Evolutionary conservation across 2,888 invertebrate species (phyloP).

Genomic region (Nephrotoma guestfalica): DNA sequence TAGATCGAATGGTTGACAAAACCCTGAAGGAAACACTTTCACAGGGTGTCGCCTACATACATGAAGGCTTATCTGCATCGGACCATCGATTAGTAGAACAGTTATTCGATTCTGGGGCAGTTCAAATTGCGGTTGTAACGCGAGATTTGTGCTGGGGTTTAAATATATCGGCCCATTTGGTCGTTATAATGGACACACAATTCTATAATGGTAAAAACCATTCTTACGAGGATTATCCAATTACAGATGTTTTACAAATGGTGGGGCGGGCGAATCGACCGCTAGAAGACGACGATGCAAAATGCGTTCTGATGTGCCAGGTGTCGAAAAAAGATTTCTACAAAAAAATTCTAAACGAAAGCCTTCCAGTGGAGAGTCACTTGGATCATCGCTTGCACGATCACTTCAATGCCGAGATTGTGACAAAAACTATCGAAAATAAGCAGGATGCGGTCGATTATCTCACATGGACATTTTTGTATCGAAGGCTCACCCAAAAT

Average conservation of each 20-base stretch:
- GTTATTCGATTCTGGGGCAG: constrained; percentile 83
- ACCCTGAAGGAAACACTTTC: constrained; percentile 80
- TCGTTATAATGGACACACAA: constrained; percentile 94
- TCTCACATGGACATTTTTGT: constrained; percentile 97
- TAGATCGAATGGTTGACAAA: constrained; percentile 78
- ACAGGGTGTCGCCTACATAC: constrained; percentile 94
- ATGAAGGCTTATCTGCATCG: constrained; percentile 75
- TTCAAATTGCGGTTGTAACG: constrained; percentile 85
- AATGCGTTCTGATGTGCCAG: constrained; percentile 94
- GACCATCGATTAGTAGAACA: constrained; percentile 89
- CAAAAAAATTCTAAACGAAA: constrained; percentile 94
- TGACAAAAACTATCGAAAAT: constrained; percentile 98
- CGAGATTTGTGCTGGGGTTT: constrained; percentile 87
- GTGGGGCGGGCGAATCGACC: constrained; percentile 92
- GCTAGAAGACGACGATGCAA: constrained; percentile 77
- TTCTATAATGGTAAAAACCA: constrained; percentile 70
- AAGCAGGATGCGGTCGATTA: constrained; percentile 99
- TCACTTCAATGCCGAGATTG: constrained; percentile 99
- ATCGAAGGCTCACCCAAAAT: constrained; percentile 92
- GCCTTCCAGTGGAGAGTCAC: constrained; percentile 93
- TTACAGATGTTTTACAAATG: constrained; percentile 96
- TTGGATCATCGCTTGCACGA: constrained; percentile 96
- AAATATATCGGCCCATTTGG: constrained; percentile 81
- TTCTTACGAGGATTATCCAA: constrained; percentile 94
- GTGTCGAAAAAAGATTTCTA: constrained; percentile 97